Conservation (phyloP, 2,888 invertebrate species). For the Eumerus sabulonum region DNA sequence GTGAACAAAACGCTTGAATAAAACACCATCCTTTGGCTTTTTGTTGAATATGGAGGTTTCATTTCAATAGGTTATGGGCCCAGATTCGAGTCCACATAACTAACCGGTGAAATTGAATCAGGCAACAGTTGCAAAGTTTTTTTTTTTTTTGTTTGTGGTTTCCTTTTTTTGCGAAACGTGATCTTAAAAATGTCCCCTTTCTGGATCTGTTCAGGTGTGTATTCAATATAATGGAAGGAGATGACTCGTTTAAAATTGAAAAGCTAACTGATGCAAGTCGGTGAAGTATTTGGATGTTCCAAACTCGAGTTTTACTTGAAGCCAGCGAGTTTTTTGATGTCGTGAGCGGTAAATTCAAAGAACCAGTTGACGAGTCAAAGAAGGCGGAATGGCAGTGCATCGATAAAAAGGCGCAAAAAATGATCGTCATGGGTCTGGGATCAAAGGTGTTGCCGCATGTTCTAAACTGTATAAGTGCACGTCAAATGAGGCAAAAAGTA, state of each 20-base stretch:
- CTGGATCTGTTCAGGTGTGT: constrained; percentile 2
- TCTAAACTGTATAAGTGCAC: constrained; percentile 24
- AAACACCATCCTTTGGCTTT: no score
- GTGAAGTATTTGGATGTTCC: constrained; percentile 18
- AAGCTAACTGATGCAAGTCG: constrained; percentile 14
- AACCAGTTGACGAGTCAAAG: neutral
- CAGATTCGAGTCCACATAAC: neutral
- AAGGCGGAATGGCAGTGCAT: constrained; percentile 1
- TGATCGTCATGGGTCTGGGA: constrained; percentile 17
- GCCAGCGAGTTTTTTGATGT: neutral
- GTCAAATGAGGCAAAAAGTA: constrained; percentile 14
- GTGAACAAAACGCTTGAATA: no score
- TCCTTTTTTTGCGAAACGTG: constrained; percentile 1
- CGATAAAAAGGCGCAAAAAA: constrained; percentile 23
- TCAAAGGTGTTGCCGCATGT: constrained; percentile 20
- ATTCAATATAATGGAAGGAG: constrained; percentile 9
- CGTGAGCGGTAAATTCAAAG: neutral
- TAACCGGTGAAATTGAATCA: constrained; percentile 4
- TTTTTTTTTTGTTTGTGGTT: constrained; percentile 57
- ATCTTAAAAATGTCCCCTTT: neutral
- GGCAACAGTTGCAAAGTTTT: constrained; percentile 49
- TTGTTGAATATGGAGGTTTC: neutral
- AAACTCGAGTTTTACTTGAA: constrained; percentile 5
- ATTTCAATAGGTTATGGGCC: constrained; percentile 16
- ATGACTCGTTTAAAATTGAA: constrained; percentile 11